These are phyloP conservation scores for Drosophila testacea DNA, from an alignment of 2,888 invertebrate species.

Conservation along the genomic window DNA sequence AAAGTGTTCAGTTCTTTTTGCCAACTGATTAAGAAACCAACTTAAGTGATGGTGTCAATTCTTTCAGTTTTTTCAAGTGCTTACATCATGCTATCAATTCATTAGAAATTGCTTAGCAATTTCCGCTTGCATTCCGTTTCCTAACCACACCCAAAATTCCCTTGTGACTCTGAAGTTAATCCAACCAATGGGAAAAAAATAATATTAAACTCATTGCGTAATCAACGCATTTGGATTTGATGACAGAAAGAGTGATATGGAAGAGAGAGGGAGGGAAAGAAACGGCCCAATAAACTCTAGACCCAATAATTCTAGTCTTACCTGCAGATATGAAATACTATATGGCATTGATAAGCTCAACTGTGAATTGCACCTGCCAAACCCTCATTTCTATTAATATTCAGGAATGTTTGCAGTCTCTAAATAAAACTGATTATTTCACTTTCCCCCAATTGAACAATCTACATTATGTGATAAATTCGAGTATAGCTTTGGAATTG, in stretches of 20 bases:
- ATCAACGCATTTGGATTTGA: slow-evolving; percentile 58
- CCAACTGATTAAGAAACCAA: slow-evolving; percentile 17
- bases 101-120: slow-evolving; percentile 21
- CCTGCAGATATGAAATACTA: slow-evolving; percentile 53
- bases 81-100: slow-evolving; percentile 44
- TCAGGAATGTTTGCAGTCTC: slow-evolving; percentile 9
- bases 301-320: slow-evolving; percentile 51
- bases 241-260: slow-evolving; percentile 8
- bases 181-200: slow-evolving; percentile 12
- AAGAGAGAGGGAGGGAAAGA: not conserved
- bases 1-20: slow-evolving; percentile 2
- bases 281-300: slow-evolving; percentile 32
- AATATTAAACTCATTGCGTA: slow-evolving; percentile 47
- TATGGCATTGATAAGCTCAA: slow-evolving; percentile 62
- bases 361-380: slow-evolving; percentile 52
- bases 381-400: slow-evolving; percentile 20
- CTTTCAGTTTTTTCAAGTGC: slow-evolving; percentile 32
- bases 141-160: slow-evolving; percentile 16
- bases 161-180: slow-evolving; percentile 8
- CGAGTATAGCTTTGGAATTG: not conserved
- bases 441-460: not conserved
- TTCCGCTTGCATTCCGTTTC: slow-evolving; percentile 36
- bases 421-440: not conserved
- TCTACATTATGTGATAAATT: not conserved
- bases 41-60: slow-evolving; percentile 23